Conservation (phyloP, 1,140 invertebrate species). For the Nilaparvata lugens region DNA sequence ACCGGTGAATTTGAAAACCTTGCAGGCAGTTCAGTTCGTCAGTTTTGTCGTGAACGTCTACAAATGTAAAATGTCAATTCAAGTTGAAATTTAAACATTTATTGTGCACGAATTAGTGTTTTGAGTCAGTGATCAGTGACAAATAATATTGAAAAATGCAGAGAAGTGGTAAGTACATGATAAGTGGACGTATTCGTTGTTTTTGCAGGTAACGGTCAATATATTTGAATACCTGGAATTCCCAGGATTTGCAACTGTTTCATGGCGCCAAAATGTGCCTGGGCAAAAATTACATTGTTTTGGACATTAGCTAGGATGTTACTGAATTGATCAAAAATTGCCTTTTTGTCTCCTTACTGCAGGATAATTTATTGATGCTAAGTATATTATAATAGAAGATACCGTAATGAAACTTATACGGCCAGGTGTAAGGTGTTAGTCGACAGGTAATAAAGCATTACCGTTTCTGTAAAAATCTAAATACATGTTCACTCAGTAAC, state of each 20-base stretch:
- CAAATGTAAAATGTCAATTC: background rate
- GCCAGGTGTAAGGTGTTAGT: no score
- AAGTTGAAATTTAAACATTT: background rate
- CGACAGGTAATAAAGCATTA: no score
- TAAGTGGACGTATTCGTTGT: background rate
- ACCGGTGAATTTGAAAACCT: background rate
- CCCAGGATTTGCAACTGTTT: background rate
- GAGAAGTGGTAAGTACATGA: background rate
- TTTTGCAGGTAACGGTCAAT: no score
- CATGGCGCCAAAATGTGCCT: constrained; percentile 4
- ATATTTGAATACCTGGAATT: no score
- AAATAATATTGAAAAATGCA: background rate
- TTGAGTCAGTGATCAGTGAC: background rate
- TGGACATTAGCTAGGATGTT: background rate
- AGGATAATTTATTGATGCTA: no score
- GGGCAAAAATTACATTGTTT: background rate
- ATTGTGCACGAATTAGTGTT: background rate
- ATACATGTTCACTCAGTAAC: no score
- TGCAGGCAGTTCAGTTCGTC: background rate
- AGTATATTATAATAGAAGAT: no score
- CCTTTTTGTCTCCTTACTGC: background rate
- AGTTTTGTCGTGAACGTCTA: background rate
- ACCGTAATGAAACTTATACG: no score
- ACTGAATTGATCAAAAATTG: background rate
- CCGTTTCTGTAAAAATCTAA: no score